Percentiles rank a stretch among this genome's conserved stretches.
phyloP scores from a whole-genome alignment of 2,113 vertebrate genomes.

The Trinectes maculatus region DNA sequence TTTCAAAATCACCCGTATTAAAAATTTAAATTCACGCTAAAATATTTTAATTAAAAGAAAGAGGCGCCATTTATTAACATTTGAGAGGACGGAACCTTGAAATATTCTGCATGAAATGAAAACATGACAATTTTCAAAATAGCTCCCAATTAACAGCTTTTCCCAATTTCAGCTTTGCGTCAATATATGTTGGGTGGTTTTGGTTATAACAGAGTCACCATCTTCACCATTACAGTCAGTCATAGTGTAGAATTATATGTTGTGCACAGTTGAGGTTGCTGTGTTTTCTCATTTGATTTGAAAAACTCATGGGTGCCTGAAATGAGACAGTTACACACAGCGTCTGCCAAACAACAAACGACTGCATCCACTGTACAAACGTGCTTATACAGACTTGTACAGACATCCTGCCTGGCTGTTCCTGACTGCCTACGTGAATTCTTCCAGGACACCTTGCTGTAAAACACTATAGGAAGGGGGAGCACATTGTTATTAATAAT shows the following conservation, averaged over 20 bases:
- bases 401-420: too few relatives aligned
- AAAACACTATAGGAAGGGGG: slow-evolving; percentile 9
- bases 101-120: background rate
- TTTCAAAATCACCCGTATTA: too few relatives aligned
- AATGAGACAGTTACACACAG: slow-evolving; percentile 37
- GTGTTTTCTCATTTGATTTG: background rate
- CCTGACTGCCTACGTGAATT: background rate
- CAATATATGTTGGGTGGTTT: background rate
- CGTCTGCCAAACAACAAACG: slow-evolving; percentile 62
- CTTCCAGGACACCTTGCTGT: slow-evolving; percentile 5
- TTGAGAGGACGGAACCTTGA: background rate
- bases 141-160: background rate
- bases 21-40: background rate
- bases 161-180: background rate
- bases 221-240: too few relatives aligned
- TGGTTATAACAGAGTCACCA: background rate
- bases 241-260: too few relatives aligned
- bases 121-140: background rate
- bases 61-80: background rate
- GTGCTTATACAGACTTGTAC: background rate
- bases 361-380: too few relatives aligned
- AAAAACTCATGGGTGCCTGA: slow-evolving; percentile 18
- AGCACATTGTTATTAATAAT: slow-evolving; percentile 51
- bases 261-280: background rate
- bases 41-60: background rate